Evolutionary conservation across 2,797 vertebrate species (phyloP), one percentile per base, ranked within the genome.

Genomic region (Mionectes olivaceus): DNA sequence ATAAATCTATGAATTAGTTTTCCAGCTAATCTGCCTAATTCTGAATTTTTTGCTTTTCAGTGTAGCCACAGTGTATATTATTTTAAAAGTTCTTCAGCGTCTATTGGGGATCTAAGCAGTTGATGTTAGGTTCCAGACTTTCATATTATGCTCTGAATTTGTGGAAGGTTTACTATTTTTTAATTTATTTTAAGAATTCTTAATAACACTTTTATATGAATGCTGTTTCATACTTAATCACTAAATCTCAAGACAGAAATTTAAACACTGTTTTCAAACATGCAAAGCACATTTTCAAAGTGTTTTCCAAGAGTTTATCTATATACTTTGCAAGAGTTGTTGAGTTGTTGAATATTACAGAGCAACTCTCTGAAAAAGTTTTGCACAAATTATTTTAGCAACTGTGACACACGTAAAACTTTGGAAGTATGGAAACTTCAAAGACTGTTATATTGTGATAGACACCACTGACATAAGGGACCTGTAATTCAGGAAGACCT

Each of bases 91-190:
- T 57, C 4, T 69, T 60, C 14, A 43, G 69, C 21, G 69, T 8
- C 3, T 73, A 2, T 25, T 73, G 35, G 7, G 57, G 19, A 55
- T 55, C 13, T 69, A 77, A 57, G 4, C 16, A 53, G 65, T 13
- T 49, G 41, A 32, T 23, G 7, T 59, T 63, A 44, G 2, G 9
- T 60, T 81, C 19, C 28, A 89, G 43, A 39, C 3, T 3, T 57
- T 93, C 47, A 39, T 32, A 33, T 60, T 61, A 52, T 65, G 11
- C 10, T 46, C 11, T 82, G 21, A 68, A 71, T 67, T 55, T 33
- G 1, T 25, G 9, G 7, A 4, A 9, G 1, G 1, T 35, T 41
- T 70, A 50, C 5, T 19, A 3, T 32, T 23, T 49, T 11, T 19
- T 15, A 57, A 33, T 41, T 56, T 37, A 17, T 46, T 77, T 74